Percentiles rank a stretch among this genome's conserved stretches.
phyloP scores from a whole-genome alignment of 64 coral and sea anemone species.

The Pocillopora verrucosa region DNA sequence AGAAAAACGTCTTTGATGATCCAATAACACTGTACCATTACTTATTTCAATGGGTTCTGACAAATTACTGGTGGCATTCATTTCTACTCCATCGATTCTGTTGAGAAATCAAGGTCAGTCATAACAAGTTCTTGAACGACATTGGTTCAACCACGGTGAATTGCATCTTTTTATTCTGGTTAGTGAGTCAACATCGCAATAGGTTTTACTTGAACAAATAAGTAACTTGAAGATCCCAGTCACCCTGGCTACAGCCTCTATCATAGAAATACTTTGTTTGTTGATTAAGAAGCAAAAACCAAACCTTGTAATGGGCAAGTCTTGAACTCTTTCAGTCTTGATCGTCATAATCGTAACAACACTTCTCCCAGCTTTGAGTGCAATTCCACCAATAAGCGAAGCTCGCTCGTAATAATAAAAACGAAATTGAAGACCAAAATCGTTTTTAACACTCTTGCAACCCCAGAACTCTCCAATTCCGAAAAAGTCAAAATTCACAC shows the following conservation, averaged over 20 bases:
- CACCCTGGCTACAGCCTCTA: no score
- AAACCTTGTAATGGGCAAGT: conserved; percentile 57
- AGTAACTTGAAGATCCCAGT: no score
- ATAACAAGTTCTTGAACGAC: no score
- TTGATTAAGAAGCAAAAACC: neutral
- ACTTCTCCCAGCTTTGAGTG: conserved; percentile 51
- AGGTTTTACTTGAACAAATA: no score
- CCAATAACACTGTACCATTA: conserved; percentile 54
- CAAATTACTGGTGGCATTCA: conserved; percentile 17
- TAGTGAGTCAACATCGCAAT: no score
- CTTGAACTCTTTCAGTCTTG: conserved; percentile 24
- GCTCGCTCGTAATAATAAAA: conserved; percentile 65
- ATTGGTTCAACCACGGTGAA: no score
- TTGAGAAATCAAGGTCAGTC: neutral
- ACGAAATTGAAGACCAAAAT: conserved; percentile 74
- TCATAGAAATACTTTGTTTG: no score
- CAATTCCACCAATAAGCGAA: conserved; percentile 64
- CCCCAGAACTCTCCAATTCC: conserved; percentile 92
- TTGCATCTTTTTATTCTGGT: no score
- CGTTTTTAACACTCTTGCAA: conserved; percentile 50
- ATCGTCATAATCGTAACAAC: conserved; percentile 57
- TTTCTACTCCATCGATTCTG: conserved; percentile 62
- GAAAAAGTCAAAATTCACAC: conserved; percentile 72
- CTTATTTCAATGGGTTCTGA: conserved; percentile 22
- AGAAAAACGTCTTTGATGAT: conserved; percentile 37